Evolutionary conservation across 2,888 invertebrate genomes (phyloP).

Genomic region (Marasmarcha lunaedactyla): DNA sequence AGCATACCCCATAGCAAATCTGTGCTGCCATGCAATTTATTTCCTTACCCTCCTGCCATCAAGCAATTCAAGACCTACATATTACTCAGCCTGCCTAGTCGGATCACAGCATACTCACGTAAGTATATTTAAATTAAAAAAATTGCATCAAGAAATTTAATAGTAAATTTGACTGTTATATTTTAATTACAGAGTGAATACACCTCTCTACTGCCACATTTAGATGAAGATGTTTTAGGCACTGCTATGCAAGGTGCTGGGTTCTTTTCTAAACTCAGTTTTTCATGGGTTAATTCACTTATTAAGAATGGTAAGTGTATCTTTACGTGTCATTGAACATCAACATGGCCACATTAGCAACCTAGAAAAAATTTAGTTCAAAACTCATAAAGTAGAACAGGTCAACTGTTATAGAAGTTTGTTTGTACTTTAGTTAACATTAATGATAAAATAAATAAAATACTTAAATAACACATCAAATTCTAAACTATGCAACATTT

Average conservation of each 20-base stretch:
- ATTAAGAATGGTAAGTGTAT: conserved; percentile 76
- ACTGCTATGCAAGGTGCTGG: conserved; percentile 84
- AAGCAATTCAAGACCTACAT: conserved; percentile 54
- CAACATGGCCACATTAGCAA: not conserved
- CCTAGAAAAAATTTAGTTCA: not conserved
- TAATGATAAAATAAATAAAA: too few species aligned
- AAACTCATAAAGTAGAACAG: too few species aligned
- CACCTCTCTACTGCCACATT: conserved; percentile 73
- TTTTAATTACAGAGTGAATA: conserved; percentile 66
- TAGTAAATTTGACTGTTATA: not conserved
- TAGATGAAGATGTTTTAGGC: conserved; percentile 81
- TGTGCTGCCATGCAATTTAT: conserved; percentile 77
- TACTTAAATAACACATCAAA: not conserved
- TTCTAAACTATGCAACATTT: too few species aligned
- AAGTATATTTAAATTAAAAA: conserved; percentile 24
- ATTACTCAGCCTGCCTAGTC: conserved; percentile 55
- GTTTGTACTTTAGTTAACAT: too few species aligned
- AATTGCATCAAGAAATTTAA: not conserved
- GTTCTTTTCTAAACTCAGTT: conserved; percentile 79
- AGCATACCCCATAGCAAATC: conserved; percentile 72
- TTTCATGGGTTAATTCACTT: conserved; percentile 89
- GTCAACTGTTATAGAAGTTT: too few species aligned
- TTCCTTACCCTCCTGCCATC: conserved; percentile 78
- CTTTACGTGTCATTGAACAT: not conserved
- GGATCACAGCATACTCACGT: conserved; percentile 67